Base-by-base conservation (phyloP, 2,113 vertebrate species). In the Cyprinodon variegatus region DNA sequence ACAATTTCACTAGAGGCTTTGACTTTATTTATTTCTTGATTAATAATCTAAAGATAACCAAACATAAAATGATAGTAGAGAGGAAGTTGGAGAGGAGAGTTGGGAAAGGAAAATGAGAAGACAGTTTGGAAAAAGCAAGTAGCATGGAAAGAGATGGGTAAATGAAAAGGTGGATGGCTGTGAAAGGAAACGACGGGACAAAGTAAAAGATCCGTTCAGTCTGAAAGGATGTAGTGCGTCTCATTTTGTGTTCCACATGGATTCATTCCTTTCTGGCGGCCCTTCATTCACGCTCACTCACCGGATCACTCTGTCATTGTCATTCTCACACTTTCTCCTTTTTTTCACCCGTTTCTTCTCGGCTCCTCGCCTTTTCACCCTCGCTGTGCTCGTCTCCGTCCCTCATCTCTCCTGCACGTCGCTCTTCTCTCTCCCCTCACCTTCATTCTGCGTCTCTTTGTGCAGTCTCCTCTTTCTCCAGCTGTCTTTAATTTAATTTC, bases 211-310 rank as follows among this genome's bases (percentile, higher is more conserved):
- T 11, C 59, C n/a, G 7, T 20, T 40, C 40, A 63, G 78, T 9
- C 70, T 69, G 78, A 76, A 80, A 78, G 84, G 67, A 65, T 82
- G 79, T 57, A 22, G 70, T 29, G 81, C 78, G 82, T 75, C 84
- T 84, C 61, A 72, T 60, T 86, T 89, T 86, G 82, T 86, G 86
- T 88, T 90, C 82, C 80, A 79, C 85, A 13, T 85, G 83, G 77
- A 86, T 90, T 85, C 79, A 66, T 83, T 82, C 66, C 68, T 76
- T 61, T 84, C 81, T 82, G 72, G 70, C 82, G 8, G 64, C 70
- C 76, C 86, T 74, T 89, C 84, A 85, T 81, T 85, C 83, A 83
- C 81, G 14, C 76, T 75, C 78, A 0, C 76, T 75, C 66, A 46
- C 87, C 64, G 72, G 40, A 79, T 84, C 79, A 3, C 79, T 86